Base-by-base conservation (phyloP, 2,797 vertebrate species). In the Brachyalestes nurse region DNA sequence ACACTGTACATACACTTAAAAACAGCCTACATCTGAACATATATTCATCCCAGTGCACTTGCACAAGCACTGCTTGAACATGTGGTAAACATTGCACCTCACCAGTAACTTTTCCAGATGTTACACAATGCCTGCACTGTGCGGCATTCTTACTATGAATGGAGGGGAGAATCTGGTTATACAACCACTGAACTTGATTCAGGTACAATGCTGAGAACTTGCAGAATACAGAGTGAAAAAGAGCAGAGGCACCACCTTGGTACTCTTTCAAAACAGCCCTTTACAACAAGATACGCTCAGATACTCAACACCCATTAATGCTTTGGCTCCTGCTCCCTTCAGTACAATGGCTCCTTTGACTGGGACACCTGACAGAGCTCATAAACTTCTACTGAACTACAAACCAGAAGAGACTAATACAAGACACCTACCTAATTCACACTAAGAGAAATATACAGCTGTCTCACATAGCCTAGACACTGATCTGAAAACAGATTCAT, bases 91-190 rank as follows among this genome's bases (percentile, higher is more conserved):
- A 58, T 79, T 72, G 34, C 40, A 62, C 7, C 69, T 64, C 53
- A 19, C 25, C 53, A 42, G 70, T 66, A 80, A 57, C 77, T 61
- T 84, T 82, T 79, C 80, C 84, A 86, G 80, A 81, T 87, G 84
- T 58, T 71, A 42, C 58, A 28, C n/a, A 71, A 61, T 25, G 42
- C 10, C 66, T 47, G 42, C 45, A 75, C 7, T 61, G 71, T 40
- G 28, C 8, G 42, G 40, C 53, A 55, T 55, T 66, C 47, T 57
- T 40, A 12, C 49, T 40, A 65, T 55, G 28, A 80, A 73, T 72
- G 60, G 23, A 51, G 61, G 49, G 21, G 42, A 66, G 40, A 67
- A 38, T 21, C 17, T 42, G 28, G 47, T 78, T 72, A 72, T n/a
- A 25, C 58, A 84, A 84, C 45, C 60, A 45, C 42, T 61, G 45